phyloP scores from a whole-genome alignment of 2,888 invertebrate genomes.

The Apotomis capreana region DNA sequence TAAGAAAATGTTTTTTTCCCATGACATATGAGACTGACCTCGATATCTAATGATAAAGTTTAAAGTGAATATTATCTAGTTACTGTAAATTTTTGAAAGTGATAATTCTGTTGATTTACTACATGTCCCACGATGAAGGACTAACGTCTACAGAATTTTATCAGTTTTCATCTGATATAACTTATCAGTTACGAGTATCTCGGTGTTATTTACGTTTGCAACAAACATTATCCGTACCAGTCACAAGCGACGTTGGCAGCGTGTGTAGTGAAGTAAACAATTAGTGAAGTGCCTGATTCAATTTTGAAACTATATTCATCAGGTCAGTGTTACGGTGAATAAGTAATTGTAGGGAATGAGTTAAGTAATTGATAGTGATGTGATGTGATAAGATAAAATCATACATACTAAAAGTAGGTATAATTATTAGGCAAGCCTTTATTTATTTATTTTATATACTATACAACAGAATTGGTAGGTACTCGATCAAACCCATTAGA shows the following conservation, averaged over 20 bases:
- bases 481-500: no score
- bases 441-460: no score
- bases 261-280: background rate
- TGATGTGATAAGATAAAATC: no score
- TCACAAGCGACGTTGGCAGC: slow-evolving; percentile 1
- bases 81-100: background rate
- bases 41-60: no score
- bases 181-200: slow-evolving; percentile 39
- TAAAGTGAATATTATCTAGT: background rate
- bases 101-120: slow-evolving; percentile 9
- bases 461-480: no score
- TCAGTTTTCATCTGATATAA: slow-evolving; percentile 39
- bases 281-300: slow-evolving; percentile 6
- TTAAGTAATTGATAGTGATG: no score
- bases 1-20: no score
- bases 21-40: no score
- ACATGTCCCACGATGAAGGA: background rate
- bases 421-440: no score
- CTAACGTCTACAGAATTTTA: slow-evolving; percentile 34
- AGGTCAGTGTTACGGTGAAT: background rate
- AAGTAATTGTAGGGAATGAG: background rate
- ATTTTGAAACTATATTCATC: slow-evolving; percentile 7
- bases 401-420: no score
- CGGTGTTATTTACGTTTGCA: slow-evolving; percentile 23
- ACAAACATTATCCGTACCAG: slow-evolving; percentile 22